A percentile compares a stretch with the other conserved stretches of the same genome.
phyloP scores from a whole-genome alignment of 2,888 invertebrate species.

The Xestia c-nigrum region DNA sequence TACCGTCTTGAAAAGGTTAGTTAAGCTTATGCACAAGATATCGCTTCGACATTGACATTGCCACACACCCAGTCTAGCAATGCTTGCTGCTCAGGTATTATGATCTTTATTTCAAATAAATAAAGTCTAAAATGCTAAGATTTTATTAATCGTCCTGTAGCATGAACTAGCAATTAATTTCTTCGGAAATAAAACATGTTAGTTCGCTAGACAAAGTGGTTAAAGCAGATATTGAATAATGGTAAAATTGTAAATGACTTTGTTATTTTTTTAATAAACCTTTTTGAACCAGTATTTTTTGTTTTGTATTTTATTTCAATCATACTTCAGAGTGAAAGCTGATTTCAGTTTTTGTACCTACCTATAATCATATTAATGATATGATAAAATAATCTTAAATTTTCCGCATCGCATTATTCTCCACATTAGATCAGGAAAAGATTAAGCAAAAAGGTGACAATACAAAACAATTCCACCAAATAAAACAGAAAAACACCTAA shows the following conservation, averaged over 20 bases:
- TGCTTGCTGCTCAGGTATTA: slow-evolving; percentile 38
- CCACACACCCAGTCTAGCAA: slow-evolving; percentile 13
- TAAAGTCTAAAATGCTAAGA: slow-evolving; percentile 43
- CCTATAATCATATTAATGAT: neutral
- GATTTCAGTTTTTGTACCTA: neutral
- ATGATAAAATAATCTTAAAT: neutral
- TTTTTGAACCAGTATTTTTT: slow-evolving; percentile 7
- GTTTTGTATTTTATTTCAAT: slow-evolving; percentile 9
- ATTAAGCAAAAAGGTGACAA: neutral
- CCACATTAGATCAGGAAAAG: neutral
- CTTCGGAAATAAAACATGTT: slow-evolving; percentile 20
- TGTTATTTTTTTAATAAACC: slow-evolving; percentile 49
- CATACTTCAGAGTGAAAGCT: neutral
- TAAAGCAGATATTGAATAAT: slow-evolving; percentile 25
- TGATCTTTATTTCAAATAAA: slow-evolving; percentile 38
- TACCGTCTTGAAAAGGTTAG: neutral
- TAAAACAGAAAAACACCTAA: neutral
- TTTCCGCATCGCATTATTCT: neutral
- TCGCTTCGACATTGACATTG: slow-evolving; percentile 5
- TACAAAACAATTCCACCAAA: neutral
- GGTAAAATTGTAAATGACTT: slow-evolving; percentile 17
- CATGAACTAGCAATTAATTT: slow-evolving; percentile 6
- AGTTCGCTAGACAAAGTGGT: slow-evolving; percentile 32
- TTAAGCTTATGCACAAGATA: neutral
- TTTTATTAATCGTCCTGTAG: neutral